phyloP scores from a whole-genome alignment of 2,113 vertebrate genomes.

The Setophaga kirtlandii region DNA sequence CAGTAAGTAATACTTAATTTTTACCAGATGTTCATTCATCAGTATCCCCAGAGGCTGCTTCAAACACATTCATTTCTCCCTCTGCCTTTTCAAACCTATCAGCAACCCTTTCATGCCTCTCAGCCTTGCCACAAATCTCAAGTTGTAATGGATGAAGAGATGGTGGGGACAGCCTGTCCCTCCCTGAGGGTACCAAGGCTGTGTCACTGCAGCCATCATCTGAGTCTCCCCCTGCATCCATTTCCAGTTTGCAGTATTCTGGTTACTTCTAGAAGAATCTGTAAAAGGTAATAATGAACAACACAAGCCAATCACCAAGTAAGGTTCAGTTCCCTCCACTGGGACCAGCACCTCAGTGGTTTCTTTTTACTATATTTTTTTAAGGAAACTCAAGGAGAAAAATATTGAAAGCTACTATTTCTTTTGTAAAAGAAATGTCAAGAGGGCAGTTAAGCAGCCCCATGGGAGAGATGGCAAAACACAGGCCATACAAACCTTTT shows the following conservation, averaged over 20 bases:
- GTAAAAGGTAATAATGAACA: neutral
- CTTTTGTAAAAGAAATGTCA: neutral
- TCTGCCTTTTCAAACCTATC: neutral
- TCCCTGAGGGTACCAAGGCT: neutral
- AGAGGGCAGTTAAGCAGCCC: neutral
- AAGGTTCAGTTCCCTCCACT: neutral
- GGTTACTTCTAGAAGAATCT: neutral
- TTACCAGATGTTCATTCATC: constrained; percentile 24
- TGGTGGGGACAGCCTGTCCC: neutral
- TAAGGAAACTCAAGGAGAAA: neutral
- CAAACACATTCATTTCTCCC: neutral
- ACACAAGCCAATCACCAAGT: neutral
- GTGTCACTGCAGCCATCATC: neutral
- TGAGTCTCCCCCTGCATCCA: neutral
- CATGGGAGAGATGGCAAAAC: neutral
- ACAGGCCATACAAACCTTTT: neutral
- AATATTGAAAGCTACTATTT: neutral
- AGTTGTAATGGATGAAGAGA: neutral
- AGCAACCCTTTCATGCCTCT: neutral
- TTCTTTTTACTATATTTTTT: neutral
- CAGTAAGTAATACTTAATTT: constrained; percentile 32
- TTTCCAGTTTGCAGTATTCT: neutral
- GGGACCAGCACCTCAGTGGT: neutral
- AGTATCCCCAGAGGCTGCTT: neutral
- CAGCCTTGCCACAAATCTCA: neutral